A percentile compares a stretch with the other conserved stretches of the same genome.
Evolutionary conservation across 2,113 vertebrate species (phyloP).

Genomic region (Notarius lentiginosus): DNA sequence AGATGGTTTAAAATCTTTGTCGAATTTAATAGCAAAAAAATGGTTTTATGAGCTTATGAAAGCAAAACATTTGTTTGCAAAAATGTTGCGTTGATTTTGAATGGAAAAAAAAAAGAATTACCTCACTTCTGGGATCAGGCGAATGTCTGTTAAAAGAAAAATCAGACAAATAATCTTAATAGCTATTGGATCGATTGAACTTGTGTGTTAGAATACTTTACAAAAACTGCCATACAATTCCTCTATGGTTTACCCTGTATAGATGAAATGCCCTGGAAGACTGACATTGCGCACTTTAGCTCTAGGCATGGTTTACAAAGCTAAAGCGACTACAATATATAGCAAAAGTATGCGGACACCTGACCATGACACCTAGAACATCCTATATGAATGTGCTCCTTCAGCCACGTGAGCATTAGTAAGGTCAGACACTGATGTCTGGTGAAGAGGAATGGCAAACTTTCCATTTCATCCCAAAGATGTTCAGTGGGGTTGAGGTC

Average conservation of each 20-base stretch:
- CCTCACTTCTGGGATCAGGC: constrained; percentile 56
- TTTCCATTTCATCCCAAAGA: not conserved
- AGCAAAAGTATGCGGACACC: not conserved
- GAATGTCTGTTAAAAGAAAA: constrained; percentile 54
- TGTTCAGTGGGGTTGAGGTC: too few relatives aligned
- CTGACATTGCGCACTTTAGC: not conserved
- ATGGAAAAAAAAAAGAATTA: constrained; percentile 19
- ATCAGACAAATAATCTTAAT: not conserved
- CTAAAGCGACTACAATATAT: not conserved
- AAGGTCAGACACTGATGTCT: not conserved
- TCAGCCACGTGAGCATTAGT: not conserved
- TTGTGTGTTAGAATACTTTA: not conserved
- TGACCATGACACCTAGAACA: not conserved
- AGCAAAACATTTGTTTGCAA: not conserved
- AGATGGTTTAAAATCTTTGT: not conserved
- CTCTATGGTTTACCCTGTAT: not conserved
- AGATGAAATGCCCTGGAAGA: not conserved
- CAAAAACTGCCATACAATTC: not conserved
- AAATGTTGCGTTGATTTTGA: not conserved
- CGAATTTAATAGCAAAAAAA: not conserved
- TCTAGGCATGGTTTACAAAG: not conserved
- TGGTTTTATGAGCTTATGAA: not conserved
- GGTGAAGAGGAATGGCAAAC: not conserved
- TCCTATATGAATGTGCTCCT: not conserved
- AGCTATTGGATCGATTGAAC: not conserved